Evolutionary conservation across 2,113 vertebrate genomes (phyloP), one percentile per base, ranked within the genome.

Genomic region (Equus przewalskii): DNA sequence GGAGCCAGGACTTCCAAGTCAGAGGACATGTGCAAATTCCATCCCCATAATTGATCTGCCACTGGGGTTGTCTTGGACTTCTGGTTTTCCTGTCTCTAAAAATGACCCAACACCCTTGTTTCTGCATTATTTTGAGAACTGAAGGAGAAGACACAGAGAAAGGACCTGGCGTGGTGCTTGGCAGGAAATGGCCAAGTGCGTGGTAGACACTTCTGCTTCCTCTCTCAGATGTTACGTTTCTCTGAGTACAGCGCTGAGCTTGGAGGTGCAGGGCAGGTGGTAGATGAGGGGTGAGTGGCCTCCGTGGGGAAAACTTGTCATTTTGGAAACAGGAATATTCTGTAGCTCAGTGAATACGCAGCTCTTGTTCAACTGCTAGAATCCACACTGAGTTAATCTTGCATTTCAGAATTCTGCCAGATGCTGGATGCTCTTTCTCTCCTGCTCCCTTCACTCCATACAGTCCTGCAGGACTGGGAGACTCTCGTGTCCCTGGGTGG

Each of bases 21-120:
- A 21, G 69, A 15, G 1, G 2, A 33, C 41, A 7, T 0, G 0
- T 60, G 46, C 41, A 49, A 0, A 5, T n/a, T 65, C 62, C 10
- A 0, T 44, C 72, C 44, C 60, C 30, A 9, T 10, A 21, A 13
- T 78, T 60, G n/a, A 41, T 46, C 30, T 7, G 1, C 58, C 3
- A 13, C 44, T 16, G 26, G 4, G 6, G 49, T 44, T 62, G 18
- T 82, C 94, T 84, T 88, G 18, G 58, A 11, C 51, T 2, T 30
- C 26, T 33, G 10, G 26, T 44, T 91, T 67, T 85, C 56, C 46
- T 54, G 6, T 67, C 46, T 92, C 30, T 58, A 41, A 76, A 60
- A 28, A 4, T 24, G 41, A 24, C 13, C 84, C 73, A 62, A 0
- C 19, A 56, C n/a, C 26, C 28, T 89, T 41, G 36, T 49, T 69